These are phyloP conservation scores for Diacarnus erythraeanus DNA, from an alignment of 37 sponge, comb jelly and placozoan species.

Conservation along the genomic window DNA sequence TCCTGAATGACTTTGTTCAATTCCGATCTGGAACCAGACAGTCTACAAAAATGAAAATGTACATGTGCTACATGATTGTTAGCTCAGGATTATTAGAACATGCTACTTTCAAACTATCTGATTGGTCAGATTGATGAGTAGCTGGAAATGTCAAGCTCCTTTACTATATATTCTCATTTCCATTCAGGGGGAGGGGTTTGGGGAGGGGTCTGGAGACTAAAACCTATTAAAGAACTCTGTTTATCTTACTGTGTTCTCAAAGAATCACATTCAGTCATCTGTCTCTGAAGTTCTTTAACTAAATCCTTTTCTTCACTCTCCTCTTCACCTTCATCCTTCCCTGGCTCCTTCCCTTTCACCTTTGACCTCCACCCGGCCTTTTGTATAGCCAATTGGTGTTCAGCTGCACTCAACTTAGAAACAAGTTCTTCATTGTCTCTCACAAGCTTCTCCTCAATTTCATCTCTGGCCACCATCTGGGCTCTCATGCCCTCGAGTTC, in stretches of 20 bases:
- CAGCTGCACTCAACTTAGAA: neutral
- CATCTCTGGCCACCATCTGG: slow-evolving; percentile 25
- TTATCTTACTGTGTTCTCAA: neutral
- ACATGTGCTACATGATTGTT: too few species aligned
- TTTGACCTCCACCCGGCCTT: neutral
- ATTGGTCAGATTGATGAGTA: too few species aligned
- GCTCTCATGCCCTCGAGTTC: slow-evolving; percentile 32
- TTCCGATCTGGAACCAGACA: neutral
- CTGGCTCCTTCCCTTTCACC: too few species aligned
- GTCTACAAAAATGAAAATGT: neutral
- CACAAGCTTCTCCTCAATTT: slow-evolving; percentile 33
- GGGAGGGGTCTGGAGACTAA: too few species aligned
- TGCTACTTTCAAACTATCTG: too few species aligned
- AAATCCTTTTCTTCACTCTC: neutral
- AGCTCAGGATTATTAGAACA: too few species aligned
- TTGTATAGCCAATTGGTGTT: slow-evolving; percentile 33
- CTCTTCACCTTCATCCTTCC: too few species aligned
- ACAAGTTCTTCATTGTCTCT: slow-evolving; percentile 22
- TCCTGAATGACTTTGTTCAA: neutral
- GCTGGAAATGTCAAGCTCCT: too few species aligned
- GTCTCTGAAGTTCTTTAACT: neutral
- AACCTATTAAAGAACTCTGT: too few species aligned
- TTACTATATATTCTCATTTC: too few species aligned
- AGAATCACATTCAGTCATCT: neutral
- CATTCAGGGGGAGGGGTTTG: too few species aligned